Percentiles rank a stretch among this genome's conserved stretches.
Evolutionary conservation across 1,140 invertebrate species (phyloP).

Genomic region (Probaryconus sp.): DNA sequence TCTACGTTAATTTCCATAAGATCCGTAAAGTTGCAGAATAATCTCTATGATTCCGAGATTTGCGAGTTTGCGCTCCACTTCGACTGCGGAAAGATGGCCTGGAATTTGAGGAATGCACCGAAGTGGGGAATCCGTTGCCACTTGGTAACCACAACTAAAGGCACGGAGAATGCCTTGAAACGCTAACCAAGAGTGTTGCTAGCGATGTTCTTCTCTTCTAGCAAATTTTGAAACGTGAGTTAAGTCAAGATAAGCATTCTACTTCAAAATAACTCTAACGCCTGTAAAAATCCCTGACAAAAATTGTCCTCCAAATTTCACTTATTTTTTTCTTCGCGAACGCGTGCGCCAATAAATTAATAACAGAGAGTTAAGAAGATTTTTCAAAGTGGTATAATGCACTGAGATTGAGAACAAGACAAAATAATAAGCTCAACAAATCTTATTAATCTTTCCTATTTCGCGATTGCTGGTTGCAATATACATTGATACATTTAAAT

Average conservation of each 20-base stretch:
- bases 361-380: no score
- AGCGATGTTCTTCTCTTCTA: slow-evolving; percentile 1
- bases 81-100: slow-evolving; percentile 17
- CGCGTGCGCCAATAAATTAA: no score
- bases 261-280: slow-evolving; percentile 19
- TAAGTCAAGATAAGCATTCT: slow-evolving; percentile 26
- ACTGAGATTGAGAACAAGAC: no score
- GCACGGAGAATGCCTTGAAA: slow-evolving; percentile 64
- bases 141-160: slow-evolving; percentile 56
- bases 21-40: slow-evolving; percentile 23
- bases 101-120: slow-evolving; percentile 39
- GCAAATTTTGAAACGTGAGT: slow-evolving; percentile 16
- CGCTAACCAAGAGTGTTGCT: slow-evolving; percentile 45
- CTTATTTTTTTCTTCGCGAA: no score
- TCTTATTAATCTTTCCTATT: no score
- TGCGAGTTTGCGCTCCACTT: slow-evolving; percentile 6
- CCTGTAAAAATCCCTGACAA: no score
- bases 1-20: slow-evolving; percentile 9
- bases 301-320: background rate
- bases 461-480: background rate
- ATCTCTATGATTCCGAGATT: slow-evolving; percentile 22
- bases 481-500: slow-evolving; percentile 8
- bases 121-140: slow-evolving; percentile 37
- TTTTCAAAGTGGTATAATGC: no score
- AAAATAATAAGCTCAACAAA: no score